Percentiles rank a stretch among this genome's conserved stretches.
Conservation (phyloP, 2,113 vertebrate species). For the Tichodroma muraria region DNA sequence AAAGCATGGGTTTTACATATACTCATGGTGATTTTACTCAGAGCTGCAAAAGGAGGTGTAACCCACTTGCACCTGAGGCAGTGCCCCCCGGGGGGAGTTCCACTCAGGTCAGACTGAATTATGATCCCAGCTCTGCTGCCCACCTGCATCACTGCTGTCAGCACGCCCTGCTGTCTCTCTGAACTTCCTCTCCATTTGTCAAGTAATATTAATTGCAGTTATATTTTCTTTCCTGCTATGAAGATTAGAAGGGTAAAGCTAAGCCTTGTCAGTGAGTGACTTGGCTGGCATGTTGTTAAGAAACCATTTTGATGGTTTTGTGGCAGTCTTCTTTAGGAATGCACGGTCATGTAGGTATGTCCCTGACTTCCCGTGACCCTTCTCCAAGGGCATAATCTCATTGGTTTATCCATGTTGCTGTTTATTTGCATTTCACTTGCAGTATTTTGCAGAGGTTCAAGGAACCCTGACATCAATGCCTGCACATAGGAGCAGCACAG, state of each 20-base stretch:
- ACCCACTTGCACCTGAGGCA: neutral
- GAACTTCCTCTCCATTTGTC: neutral
- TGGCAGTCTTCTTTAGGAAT: neutral
- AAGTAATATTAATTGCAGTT: neutral
- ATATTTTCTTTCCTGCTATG: neutral
- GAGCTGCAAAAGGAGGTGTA: neutral
- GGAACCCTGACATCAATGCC: neutral
- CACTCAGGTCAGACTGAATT: neutral
- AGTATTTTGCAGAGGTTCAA: neutral
- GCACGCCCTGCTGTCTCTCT: neutral
- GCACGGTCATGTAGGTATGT: neutral
- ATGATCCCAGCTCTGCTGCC: neutral
- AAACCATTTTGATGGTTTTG: neutral
- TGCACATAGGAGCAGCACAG: neutral
- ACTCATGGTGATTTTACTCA: neutral
- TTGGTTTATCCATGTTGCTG: neutral
- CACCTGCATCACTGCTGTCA: neutral
- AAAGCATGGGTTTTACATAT: neutral
- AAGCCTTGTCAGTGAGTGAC: neutral
- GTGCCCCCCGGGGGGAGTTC: neutral
- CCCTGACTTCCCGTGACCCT: neutral
- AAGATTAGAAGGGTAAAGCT: neutral
- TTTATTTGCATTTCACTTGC: neutral
- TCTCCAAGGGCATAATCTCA: neutral
- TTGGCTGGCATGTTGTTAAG: neutral